Evolutionary conservation across 2,888 invertebrate species (phyloP).

Genomic region (Parnassius mnemosyne): DNA sequence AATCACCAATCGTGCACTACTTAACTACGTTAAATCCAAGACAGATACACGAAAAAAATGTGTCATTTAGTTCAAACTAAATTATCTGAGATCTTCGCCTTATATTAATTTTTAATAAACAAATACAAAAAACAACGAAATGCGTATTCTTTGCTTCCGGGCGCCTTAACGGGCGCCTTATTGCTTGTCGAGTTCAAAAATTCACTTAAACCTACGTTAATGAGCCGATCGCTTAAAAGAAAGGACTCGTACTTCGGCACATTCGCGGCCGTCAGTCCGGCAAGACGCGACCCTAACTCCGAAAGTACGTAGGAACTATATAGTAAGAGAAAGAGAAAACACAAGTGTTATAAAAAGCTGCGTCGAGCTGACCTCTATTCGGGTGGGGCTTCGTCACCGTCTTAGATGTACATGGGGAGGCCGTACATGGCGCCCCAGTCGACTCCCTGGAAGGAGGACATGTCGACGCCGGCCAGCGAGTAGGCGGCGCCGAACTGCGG

Average conservation of each 20-base stretch:
- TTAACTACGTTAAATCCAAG: conserved; percentile 53
- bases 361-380: conserved; percentile 46
- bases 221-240: conserved; percentile 43
- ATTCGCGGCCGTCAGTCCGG: conserved; percentile 39
- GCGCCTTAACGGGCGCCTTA: conserved; percentile 53
- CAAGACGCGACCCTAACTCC: conserved; percentile 44
- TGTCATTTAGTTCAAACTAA: conserved; percentile 54
- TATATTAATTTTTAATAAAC: conserved; percentile 47
- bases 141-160: conserved; percentile 67
- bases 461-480: conserved; percentile 93
- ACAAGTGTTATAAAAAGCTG: conserved; percentile 33
- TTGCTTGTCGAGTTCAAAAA: conserved; percentile 47
- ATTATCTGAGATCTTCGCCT: conserved; percentile 76
- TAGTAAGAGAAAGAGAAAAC: conserved; percentile 40
- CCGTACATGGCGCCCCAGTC: conserved; percentile 96
- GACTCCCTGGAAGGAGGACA: conserved; percentile 95
- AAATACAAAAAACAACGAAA: conserved; percentile 60
- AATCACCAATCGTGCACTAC: conserved; percentile 73
- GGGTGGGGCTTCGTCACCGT: conserved; percentile 29
- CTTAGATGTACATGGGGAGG: conserved; percentile 94
- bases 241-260: conserved; percentile 37
- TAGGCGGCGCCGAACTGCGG: conserved; percentile 87
- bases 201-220: conserved; percentile 51
- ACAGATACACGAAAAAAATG: conserved; percentile 43
- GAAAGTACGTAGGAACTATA: conserved; percentile 60